Evolutionary conservation across 1,140 invertebrate genomes (phyloP).

Genomic region (Heterodera schachtii): DNA sequence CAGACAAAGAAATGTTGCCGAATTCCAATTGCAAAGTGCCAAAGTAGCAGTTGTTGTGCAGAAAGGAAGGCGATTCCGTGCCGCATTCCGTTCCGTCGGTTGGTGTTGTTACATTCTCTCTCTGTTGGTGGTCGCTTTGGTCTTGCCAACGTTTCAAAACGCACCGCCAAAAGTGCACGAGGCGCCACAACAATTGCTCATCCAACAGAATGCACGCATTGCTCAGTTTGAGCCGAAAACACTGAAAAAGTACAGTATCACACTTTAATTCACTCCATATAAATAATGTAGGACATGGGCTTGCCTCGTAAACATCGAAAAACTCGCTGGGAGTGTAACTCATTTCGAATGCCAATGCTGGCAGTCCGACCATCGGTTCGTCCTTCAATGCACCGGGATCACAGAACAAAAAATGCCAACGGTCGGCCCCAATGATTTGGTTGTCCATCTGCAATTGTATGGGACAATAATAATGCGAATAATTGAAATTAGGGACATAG

Average conservation of each 20-base stretch:
- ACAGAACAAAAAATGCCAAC: constrained; percentile 80
- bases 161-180: constrained; percentile 74
- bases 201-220: constrained; percentile 83
- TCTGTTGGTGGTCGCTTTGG: not conserved
- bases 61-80: not conserved
- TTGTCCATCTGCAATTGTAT: constrained; percentile 74
- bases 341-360: constrained; percentile 61
- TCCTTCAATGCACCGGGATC: constrained; percentile 39
- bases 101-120: not conserved
- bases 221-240: constrained; percentile 80
- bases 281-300: not conserved
- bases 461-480: not conserved
- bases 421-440: constrained; percentile 79
- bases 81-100: constrained; percentile 21
- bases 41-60: constrained; percentile 78
- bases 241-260: constrained; percentile 66
- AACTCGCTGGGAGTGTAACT: constrained; percentile 56
- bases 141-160: constrained; percentile 53
- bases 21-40: constrained; percentile 74
- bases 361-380: constrained; percentile 18
- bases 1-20: constrained; percentile 47
- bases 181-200: constrained; percentile 82
- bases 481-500: too few relatives aligned
- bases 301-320: constrained; percentile 62
- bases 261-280: constrained; percentile 40